phyloP scores from a whole-genome alignment of 2,797 vertebrate genomes.

The Limnodromus scolopaceus region DNA sequence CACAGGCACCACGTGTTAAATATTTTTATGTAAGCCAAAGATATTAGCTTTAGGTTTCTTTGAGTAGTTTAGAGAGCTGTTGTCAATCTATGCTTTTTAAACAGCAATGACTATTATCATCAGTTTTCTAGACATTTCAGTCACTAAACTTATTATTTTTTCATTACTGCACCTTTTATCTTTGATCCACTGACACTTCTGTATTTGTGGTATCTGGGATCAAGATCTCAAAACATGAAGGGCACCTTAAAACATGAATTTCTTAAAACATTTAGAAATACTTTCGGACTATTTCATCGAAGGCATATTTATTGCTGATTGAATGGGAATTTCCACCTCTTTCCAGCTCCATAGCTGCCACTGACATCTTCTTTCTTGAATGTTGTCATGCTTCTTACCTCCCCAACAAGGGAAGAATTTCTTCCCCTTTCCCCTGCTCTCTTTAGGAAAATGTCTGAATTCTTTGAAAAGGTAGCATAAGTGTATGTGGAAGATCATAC shows the following conservation, averaged over 20 bases:
- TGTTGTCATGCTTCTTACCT: not conserved
- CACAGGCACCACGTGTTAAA: not conserved
- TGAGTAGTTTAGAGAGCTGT: not conserved
- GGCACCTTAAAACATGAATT: not conserved
- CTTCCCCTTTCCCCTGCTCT: not conserved
- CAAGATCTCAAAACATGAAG: not conserved
- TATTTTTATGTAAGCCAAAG: not conserved
- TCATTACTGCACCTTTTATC: not conserved
- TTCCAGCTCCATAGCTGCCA: not conserved
- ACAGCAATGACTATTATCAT: not conserved
- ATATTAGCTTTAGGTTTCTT: not conserved
- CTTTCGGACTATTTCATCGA: not conserved
- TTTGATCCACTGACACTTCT: not conserved
- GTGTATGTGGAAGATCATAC: not conserved
- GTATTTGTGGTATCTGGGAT: not conserved
- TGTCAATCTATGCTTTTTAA: not conserved
- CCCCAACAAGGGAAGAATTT: not conserved
- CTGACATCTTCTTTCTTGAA: not conserved
- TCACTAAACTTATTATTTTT: not conserved
- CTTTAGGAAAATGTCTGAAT: not conserved
- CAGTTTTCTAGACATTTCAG: not conserved
- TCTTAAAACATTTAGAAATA: not conserved
- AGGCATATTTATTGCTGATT: not conserved
- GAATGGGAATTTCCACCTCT: not conserved
- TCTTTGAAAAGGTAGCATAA: not conserved